Percentiles rank a stretch among this genome's conserved stretches.
These are phyloP conservation scores for Microctenopoma stevenorrisi DNA, from an alignment of 2,797 vertebrate species.

Conservation along the genomic window DNA sequence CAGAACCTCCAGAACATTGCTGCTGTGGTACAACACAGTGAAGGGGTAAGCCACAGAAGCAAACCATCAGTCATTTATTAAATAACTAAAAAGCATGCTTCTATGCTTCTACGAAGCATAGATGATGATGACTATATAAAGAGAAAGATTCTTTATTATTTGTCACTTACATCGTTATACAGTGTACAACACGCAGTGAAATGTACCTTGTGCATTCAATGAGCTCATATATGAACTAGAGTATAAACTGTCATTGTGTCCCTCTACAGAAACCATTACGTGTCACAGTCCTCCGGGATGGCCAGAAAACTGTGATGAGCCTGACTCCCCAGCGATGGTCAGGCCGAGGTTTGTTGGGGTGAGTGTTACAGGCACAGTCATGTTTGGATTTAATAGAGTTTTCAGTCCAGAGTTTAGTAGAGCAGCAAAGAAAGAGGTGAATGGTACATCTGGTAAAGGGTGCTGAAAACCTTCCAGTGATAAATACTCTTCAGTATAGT, in stretches of 20 bases:
- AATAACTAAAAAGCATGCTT: too few species aligned
- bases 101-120: too few species aligned
- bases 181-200: too few species aligned
- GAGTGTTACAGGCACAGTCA: slow-evolving; percentile 33
- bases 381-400: neutral
- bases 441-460: neutral
- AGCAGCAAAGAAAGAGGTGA: neutral
- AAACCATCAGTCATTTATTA: neutral
- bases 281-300: slow-evolving; percentile 86
- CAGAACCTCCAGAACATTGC: slow-evolving; percentile 92
- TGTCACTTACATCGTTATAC: too few species aligned
- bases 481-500: neutral
- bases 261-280: slow-evolving; percentile 87
- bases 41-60: slow-evolving; percentile 86
- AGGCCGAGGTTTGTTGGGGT: slow-evolving; percentile 95
- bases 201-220: too few species aligned
- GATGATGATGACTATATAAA: too few species aligned
- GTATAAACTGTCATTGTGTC: slow-evolving; percentile 9
- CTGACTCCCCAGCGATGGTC: slow-evolving; percentile 93
- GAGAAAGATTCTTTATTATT: too few species aligned
- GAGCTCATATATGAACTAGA: neutral
- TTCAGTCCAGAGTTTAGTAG: neutral
- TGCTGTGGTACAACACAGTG: slow-evolving; percentile 93
- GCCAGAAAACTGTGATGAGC: slow-evolving; percentile 85
- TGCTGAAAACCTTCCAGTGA: neutral